phyloP scores from a whole-genome alignment of 2,888 invertebrate species.

The Pasiphila rectangulata region DNA sequence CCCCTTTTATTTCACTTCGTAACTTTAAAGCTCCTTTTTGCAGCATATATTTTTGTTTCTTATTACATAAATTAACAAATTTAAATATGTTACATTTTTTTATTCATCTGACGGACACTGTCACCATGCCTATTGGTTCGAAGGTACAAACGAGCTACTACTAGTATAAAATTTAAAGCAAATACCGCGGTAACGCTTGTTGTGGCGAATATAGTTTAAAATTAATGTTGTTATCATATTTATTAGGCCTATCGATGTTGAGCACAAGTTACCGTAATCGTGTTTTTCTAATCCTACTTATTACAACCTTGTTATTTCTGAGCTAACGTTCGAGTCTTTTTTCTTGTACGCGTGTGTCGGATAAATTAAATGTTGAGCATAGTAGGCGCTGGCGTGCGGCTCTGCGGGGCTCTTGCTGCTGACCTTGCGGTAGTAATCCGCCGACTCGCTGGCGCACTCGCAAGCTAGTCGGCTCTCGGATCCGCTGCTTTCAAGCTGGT shows the following conservation, averaged over 20 bases:
- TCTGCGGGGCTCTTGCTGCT: constrained; percentile 60
- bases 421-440: constrained; percentile 65
- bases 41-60: too few relatives aligned
- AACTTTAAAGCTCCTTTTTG: too few relatives aligned
- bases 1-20: too few relatives aligned
- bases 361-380: constrained; percentile 71
- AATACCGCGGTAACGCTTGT: background rate
- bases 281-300: constrained; percentile 11
- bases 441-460: constrained; percentile 82
- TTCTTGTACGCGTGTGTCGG: constrained; percentile 76
- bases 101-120: too few relatives aligned
- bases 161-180: background rate
- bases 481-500: constrained; percentile 80
- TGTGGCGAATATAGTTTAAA: constrained; percentile 18
- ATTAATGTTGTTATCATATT: constrained; percentile 11
- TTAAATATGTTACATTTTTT: too few relatives aligned
- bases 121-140: background rate
- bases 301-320: constrained; percentile 86
- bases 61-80: too few relatives aligned
- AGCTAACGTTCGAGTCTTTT: constrained; percentile 82
- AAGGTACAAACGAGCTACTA: background rate
- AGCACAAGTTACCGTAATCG: constrained; percentile 41
- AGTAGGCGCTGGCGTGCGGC: constrained; percentile 57
- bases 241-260: constrained; percentile 40
- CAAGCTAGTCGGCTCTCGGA: constrained; percentile 86